These are phyloP conservation scores for Latrodectus hesperus DNA, from an alignment of 2,888 invertebrate genomes.

Conservation along the genomic window DNA sequence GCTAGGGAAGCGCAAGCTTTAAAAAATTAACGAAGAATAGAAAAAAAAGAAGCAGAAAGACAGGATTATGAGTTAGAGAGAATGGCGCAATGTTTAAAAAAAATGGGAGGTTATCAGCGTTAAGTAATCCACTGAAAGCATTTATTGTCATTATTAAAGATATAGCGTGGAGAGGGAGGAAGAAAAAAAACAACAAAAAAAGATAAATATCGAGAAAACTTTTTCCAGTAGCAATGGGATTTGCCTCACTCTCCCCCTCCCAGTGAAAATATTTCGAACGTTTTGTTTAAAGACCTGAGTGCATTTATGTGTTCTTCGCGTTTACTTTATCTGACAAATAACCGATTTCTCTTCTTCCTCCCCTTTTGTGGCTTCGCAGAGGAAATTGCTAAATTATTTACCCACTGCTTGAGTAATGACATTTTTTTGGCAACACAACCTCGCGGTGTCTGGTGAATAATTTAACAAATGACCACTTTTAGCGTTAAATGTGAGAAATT, in stretches of 20 bases:
- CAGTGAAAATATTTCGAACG: constrained; percentile 30
- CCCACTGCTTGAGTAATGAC: neutral
- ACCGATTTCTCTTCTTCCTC: constrained; percentile 17
- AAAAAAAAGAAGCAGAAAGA: constrained; percentile 4
- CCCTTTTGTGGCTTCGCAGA: neutral
- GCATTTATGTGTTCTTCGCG: constrained; percentile 36
- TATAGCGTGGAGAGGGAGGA: constrained; percentile 27
- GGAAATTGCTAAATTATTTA: constrained; percentile 3
- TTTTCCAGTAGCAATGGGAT: neutral
- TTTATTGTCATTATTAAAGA: constrained; percentile 62
- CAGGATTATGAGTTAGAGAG: neutral
- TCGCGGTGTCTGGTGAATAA: neutral
- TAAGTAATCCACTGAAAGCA: constrained; percentile 57
- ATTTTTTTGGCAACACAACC: neutral
- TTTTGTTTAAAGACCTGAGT: constrained; percentile 61
- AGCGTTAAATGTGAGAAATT: neutral
- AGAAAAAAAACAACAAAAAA: neutral
- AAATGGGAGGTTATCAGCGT: constrained; percentile 32
- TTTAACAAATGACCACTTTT: neutral
- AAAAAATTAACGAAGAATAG: constrained; percentile 6
- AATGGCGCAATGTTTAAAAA: neutral
- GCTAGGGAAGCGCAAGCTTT: neutral
- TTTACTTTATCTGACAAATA: constrained; percentile 19
- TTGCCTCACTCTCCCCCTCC: neutral
- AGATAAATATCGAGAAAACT: neutral